Conservation (phyloP, 2,113 vertebrate species). For the Stigmatopora nigra region DNA sequence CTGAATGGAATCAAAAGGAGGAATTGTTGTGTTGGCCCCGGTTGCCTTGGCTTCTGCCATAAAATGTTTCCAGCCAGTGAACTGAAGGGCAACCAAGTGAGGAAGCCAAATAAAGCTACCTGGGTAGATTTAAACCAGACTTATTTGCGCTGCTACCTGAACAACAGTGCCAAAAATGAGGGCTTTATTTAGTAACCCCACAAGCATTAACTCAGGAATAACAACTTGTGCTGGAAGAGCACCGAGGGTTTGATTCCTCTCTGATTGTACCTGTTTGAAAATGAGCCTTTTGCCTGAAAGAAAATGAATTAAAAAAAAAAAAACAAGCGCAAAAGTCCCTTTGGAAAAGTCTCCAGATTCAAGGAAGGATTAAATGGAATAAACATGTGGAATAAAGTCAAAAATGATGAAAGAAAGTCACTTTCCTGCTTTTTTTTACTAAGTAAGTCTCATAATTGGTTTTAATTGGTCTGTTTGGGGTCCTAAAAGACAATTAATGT, state of each 20-base stretch:
- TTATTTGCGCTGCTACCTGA: slow-evolving; percentile 24
- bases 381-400: slow-evolving; percentile 12
- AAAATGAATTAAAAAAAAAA: slow-evolving; percentile 6
- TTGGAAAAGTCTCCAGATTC: slow-evolving; percentile 38
- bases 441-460: slow-evolving; percentile 37
- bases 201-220: slow-evolving; percentile 35
- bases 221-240: slow-evolving; percentile 24
- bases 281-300: slow-evolving; percentile 21
- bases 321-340: slow-evolving; percentile 16
- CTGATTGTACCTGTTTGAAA: slow-evolving; percentile 42
- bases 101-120: slow-evolving; percentile 38
- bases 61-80: slow-evolving; percentile 52
- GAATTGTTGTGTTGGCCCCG: slow-evolving; percentile 50
- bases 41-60: slow-evolving; percentile 37
- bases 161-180: not conserved
- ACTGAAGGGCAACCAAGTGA: slow-evolving; percentile 38
- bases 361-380: not conserved
- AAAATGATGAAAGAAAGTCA: slow-evolving; percentile 8
- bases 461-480: slow-evolving; percentile 27
- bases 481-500: not conserved
- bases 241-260: slow-evolving; percentile 18
- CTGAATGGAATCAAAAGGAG: slow-evolving; percentile 50
- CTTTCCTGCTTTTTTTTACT: slow-evolving; percentile 15
- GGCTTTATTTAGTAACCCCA: no score
- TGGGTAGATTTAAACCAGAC: slow-evolving; percentile 7